Evolutionary conservation across 2,888 invertebrate genomes (phyloP).

Genomic region (Spodoptera picta): DNA sequence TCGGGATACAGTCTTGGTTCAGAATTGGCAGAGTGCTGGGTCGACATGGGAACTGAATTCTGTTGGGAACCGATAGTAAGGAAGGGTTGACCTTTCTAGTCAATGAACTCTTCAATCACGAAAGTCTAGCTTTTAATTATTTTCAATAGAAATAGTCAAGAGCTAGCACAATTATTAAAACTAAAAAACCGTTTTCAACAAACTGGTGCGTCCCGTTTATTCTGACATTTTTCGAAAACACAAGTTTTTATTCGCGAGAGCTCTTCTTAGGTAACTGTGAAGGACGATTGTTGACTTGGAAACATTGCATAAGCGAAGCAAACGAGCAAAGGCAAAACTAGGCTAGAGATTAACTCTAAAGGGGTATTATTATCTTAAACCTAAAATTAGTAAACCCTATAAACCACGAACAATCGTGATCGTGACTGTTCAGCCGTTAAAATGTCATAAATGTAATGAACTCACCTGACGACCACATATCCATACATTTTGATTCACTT

Average conservation of each 20-base stretch:
- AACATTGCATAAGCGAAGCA: conserved; percentile 38
- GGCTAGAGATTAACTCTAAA: conserved; percentile 14
- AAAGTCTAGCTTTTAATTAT: conserved; percentile 9
- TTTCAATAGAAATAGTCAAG: conserved; percentile 2
- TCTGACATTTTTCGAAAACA: background rate
- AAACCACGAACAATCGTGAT: conserved; percentile 13
- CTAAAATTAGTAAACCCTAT: conserved; percentile 6
- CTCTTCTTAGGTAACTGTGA: conserved; percentile 12
- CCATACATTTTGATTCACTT: background rate
- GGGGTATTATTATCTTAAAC: conserved; percentile 10
- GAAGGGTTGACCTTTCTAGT: too few species aligned
- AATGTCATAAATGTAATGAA: conserved; percentile 4
- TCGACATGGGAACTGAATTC: conserved; percentile 46
- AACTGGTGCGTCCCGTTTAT: conserved; percentile 51
- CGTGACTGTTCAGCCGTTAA: conserved; percentile 23
- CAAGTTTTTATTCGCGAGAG: conserved; percentile 24
- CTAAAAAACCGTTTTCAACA: conserved; percentile 11
- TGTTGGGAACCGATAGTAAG: conserved; percentile 15
- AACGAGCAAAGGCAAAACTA: conserved; percentile 12
- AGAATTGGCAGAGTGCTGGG: conserved; percentile 45
- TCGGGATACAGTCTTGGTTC: conserved; percentile 55
- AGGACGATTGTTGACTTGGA: conserved; percentile 27
- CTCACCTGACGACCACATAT: background rate
- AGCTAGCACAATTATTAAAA: conserved; percentile 1
- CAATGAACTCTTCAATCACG: conserved; percentile 6